Base-by-base conservation (phyloP, 2,113 vertebrate species). In the Abramis brama region DNA sequence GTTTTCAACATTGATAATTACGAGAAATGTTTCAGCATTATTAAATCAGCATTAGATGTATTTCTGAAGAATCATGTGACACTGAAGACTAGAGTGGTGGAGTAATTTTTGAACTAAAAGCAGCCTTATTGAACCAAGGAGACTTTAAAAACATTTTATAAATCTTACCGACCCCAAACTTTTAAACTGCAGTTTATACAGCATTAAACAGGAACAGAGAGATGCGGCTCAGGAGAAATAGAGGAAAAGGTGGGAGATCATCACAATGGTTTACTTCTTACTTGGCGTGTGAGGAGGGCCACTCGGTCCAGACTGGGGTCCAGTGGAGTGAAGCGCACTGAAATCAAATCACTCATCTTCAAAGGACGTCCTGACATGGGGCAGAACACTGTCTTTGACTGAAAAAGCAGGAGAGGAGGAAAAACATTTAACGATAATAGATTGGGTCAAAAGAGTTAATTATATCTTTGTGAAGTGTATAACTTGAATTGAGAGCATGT, bases 341-440 rank as follows among this genome's bases (percentile, higher is more conserved):
- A 47, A 2, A 95, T 94, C 59, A 98, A 91, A 83, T 98, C 96
- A 0, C 95, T 97, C 95, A 97, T 95, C 89, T 95, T 96, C 68
- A 98, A 94, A 0, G 97, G 93, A 45, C 86, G 93, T 55, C 96
- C 96, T 0, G 96, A 97, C 97, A 98, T 98, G 19, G 97, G 97
- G 89, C 97, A 98, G 75, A 95, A 90, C 75, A 98, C 96, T 0
- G 90, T 88, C 88, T 96, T 97, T 0, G 94, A 95, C 97, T 98
- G 90, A 85, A 0, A 68, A 50, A 85, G 68, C 21, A 68, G 4
- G 30, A 70, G 17, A 36, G 30, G 21, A 39, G 3, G 19, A 23
- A 71, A 73, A 71, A 39, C 66, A 71, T 33, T 71, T 11, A 71
- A 71, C 5, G 0, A 71, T 71, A 39, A 71, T 39, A 19, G 17